These are phyloP conservation scores for Omphaloscelis lunosa DNA, from an alignment of 2,888 invertebrate genomes.

Conservation along the genomic window DNA sequence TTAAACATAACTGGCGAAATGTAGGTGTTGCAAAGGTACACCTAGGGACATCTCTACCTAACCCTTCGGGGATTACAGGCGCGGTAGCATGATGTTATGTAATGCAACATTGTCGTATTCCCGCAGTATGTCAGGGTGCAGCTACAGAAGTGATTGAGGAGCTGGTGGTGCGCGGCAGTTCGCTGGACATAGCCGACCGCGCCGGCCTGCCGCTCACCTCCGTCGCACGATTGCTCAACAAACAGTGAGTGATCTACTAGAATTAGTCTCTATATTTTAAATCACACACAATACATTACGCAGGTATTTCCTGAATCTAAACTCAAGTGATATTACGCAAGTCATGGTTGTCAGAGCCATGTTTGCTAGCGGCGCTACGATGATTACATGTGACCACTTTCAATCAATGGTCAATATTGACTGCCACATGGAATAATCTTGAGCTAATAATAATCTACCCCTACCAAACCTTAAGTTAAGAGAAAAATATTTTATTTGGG, in stretches of 20 bases:
- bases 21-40: neutral
- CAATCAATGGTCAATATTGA: too few relatives aligned
- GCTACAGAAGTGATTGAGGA: constrained; percentile 81
- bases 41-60: neutral
- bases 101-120: neutral
- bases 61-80: neutral
- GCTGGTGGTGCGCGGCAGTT: constrained; percentile 85
- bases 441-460: neutral
- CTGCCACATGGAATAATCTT: neutral
- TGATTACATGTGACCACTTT: neutral
- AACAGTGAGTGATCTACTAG: constrained; percentile 73
- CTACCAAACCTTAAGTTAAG: neutral
- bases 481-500: too few relatives aligned
- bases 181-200: constrained; percentile 74
- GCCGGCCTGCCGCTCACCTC: constrained; percentile 80
- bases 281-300: neutral
- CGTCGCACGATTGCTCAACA: constrained; percentile 78
- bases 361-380: neutral
- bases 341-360: neutral
- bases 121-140: constrained; percentile 86
- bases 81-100: neutral
- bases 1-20: neutral
- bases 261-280: neutral
- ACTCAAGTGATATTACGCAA: neutral
- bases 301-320: neutral